Base-by-base conservation (phyloP, 2,797 vertebrate genomes). In the Coregonus sp. region DNA sequence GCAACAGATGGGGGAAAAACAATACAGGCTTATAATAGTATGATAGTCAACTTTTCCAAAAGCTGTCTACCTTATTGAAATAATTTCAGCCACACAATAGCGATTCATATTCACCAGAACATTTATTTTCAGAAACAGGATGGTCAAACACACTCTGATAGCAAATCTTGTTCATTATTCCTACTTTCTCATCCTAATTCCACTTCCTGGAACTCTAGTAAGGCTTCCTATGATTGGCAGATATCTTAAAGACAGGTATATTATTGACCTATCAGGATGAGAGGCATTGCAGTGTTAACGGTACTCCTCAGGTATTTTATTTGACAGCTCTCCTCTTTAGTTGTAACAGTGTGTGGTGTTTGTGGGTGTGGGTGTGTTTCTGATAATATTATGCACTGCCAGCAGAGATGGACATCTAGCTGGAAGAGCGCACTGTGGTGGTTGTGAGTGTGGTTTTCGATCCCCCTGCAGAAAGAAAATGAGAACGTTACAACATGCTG, bases 71-170 rank as follows among this genome's bases (percentile, higher is more conserved):
- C 4, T 70, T 54, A 70, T 37, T 29, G 35, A 66, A 73, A 25
- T 47, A 31, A 84, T 50, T 66, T 59, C 74, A 85, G 76, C 72
- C 72, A 85, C 72, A 75, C 75, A 89, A 81, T 72, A 78, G 74
- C 25, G 69, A 51, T 5, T 81, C 80, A 56, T 81, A 65, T 85
- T 85, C 75, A 86, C 84, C 83, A 85, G 87, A 88, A 89, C 82
- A 73, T 92, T 93, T 92, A 91, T 91, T 93, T 82, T 89, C 81
- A 87, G 80, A 82, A 77, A 88, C 80, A 74, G 68, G 37, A 75
- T 71, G 35, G 65, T 79, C 72, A 82, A 35, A 74, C 51, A 77
- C 80, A 85, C 61, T 37, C 52, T 25, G 61, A n/a, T 29, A 29
- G 50, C 25, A 31, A 31, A 66, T 14, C 1, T 40, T 3, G 61